Base-by-base conservation (phyloP, 2,888 invertebrate species). In the Tanytarsus gracilentus region DNA sequence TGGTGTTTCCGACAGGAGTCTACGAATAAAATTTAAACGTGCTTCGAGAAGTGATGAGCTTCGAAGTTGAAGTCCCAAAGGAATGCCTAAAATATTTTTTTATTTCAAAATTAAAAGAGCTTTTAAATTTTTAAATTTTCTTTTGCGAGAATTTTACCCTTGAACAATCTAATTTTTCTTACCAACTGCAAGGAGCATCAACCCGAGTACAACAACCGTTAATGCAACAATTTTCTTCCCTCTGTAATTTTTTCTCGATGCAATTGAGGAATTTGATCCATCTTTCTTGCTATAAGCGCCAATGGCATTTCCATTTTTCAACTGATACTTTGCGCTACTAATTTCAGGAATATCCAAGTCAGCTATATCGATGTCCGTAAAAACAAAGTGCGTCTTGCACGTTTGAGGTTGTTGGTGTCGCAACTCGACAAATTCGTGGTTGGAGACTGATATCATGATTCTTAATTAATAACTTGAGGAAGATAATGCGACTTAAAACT, bases 1-100 rank as follows among this genome's bases (percentile, higher is more conserved):
- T 1, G 80, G 80, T 23, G 77, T 75, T 65, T 79, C 79, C 4
- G 76, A 75, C 1, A 79, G 67, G 63, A 79, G 71, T 27, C 79
- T 74, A 25, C 76, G 70, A 16, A 79, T 78, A 49, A 80, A 79
- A 44, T 78, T 72, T 40, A 80, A 68, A 9, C 79, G 72, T 1
- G 79, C 80, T 67, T 79, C 79, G 50, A 79, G 66, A 51, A 79
- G 68, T 26, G 79, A 78, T 0, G 79, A 80, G 40, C 79, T 77
- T 16, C 79, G 71, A 44, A 79, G 66, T 64, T 79, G 79, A 18
- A 80, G 67, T 1, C 78, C 79, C 61, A 79, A 65, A 2, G 79
- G 79, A 56, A 79, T 73, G 3, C 60, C 60, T 60, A 36, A 14
- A 59, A 55, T 30, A 39, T 39, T 39, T n/a, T 39, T 39, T n/a